Evolutionary conservation across 1,140 invertebrate species (phyloP).

Genomic region (Penaeus japonicus): DNA sequence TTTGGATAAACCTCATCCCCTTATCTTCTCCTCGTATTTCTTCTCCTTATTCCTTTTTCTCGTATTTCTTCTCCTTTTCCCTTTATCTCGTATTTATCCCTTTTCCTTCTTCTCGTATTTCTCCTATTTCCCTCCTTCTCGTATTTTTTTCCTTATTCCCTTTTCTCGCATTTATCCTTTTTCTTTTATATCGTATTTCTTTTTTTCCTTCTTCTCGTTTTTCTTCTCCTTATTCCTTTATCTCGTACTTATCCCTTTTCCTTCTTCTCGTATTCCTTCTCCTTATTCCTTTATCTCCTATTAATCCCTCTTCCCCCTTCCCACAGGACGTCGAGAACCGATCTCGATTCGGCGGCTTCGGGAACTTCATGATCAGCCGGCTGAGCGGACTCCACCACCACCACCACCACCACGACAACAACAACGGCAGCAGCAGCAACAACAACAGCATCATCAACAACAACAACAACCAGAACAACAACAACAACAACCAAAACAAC

Average conservation of each 20-base stretch:
- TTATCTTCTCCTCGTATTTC: neutral
- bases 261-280: no score
- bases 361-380: constrained; percentile 41
- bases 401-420: constrained; percentile 22
- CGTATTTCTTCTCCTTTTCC: neutral
- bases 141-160: no score
- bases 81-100: no score
- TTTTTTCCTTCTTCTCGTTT: no score
- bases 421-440: constrained; percentile 16
- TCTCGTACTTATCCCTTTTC: neutral
- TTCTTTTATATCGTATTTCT: no score
- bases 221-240: no score
- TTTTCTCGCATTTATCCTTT: neutral
- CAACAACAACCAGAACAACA: neutral
- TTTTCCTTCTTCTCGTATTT: no score
- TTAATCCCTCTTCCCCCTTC: neutral
- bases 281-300: no score
- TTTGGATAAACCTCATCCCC: no score
- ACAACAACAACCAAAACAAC: constrained; percentile 10
- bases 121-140: no score
- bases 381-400: constrained; percentile 34
- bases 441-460: constrained; percentile 16
- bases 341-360: constrained; percentile 31
- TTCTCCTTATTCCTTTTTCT: neutral
- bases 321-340: constrained; percentile 37